phyloP scores from a whole-genome alignment of 2,888 invertebrate species.

The Eristalis tenax region DNA sequence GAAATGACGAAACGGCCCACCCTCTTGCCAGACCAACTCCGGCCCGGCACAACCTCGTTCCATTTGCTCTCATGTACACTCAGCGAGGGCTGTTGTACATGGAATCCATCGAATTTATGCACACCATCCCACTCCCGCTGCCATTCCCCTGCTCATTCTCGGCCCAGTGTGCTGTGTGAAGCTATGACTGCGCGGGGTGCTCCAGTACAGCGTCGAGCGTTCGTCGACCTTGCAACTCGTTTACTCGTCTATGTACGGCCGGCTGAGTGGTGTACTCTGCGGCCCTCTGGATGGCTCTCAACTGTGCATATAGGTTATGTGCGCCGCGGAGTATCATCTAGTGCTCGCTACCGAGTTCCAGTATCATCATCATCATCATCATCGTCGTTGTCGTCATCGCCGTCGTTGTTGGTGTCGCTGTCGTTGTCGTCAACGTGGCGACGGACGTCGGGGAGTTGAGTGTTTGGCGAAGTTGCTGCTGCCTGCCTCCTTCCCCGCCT shows the following conservation, averaged over 20 bases:
- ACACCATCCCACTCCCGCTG: not conserved
- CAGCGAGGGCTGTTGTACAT: not conserved
- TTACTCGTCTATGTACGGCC: slow-evolving; percentile 72
- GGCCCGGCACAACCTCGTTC: not conserved
- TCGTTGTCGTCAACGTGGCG: not conserved
- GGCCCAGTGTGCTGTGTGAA: slow-evolving; percentile 15
- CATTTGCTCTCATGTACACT: not conserved
- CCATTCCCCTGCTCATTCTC: slow-evolving; percentile 15
- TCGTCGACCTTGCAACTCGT: slow-evolving; percentile 81
- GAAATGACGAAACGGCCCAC: slow-evolving; percentile 66
- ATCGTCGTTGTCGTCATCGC: slow-evolving; percentile 20
- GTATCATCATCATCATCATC: slow-evolving; percentile 51
- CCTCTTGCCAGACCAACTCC: slow-evolving; percentile 29
- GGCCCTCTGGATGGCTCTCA: slow-evolving; percentile 23
- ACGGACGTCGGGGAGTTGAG: slow-evolving; percentile 53
- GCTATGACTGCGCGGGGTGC: slow-evolving; percentile 41
- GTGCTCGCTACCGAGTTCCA: slow-evolving; percentile 28
- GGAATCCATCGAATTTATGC: slow-evolving; percentile 51
- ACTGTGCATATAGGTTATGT: slow-evolving; percentile 63
- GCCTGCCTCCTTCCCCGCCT: not conserved
- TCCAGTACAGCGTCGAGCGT: slow-evolving; percentile 74
- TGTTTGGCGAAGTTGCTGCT: slow-evolving; percentile 18
- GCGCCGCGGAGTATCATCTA: slow-evolving; percentile 1
- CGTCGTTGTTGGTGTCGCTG: slow-evolving; percentile 1
- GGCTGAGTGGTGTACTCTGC: slow-evolving; percentile 39